A percentile compares a stretch with the other conserved stretches of the same genome.
Conservation (phyloP, 2,113 vertebrate genomes). For the Paratilapia polleni region DNA sequence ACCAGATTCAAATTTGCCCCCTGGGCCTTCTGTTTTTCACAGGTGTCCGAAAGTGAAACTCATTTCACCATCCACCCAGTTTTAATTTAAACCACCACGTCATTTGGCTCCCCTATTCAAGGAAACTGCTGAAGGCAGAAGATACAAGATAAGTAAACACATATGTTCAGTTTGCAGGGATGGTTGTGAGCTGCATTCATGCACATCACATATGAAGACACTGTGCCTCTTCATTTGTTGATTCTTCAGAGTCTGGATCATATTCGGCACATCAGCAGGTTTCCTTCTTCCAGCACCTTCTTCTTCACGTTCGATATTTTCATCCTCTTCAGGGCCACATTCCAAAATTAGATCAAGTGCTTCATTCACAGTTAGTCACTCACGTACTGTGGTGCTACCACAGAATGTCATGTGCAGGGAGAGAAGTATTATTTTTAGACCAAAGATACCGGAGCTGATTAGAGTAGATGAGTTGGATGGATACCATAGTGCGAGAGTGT, state of each 20-base stretch:
- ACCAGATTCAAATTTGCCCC: neutral
- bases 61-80: neutral
- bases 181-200: neutral
- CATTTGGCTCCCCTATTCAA: neutral
- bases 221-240: slow-evolving; percentile 16
- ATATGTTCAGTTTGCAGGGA: neutral
- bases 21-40: neutral
- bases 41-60: rapidly evolving
- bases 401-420: slow-evolving; percentile 49
- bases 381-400: slow-evolving; percentile 51
- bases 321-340: slow-evolving; percentile 52
- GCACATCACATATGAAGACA: neutral
- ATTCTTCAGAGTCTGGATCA: slow-evolving; percentile 18
- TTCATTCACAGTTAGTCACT: slow-evolving; percentile 69
- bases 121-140: neutral
- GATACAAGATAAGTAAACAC: neutral
- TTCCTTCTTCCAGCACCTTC: slow-evolving; percentile 11
- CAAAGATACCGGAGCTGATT: slow-evolving; percentile 52
- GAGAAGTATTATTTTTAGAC: slow-evolving; percentile 70
- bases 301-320: slow-evolving; percentile 52
- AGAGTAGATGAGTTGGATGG: slow-evolving; percentile 14
- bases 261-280: slow-evolving; percentile 29
- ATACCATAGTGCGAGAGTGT: neutral
- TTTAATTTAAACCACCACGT: neutral
- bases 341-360: slow-evolving; percentile 77